Evolutionary conservation across 1,140 invertebrate species (phyloP), one percentile per base, ranked within the genome.

Genomic region (Drosophila kurseongensis): DNA sequence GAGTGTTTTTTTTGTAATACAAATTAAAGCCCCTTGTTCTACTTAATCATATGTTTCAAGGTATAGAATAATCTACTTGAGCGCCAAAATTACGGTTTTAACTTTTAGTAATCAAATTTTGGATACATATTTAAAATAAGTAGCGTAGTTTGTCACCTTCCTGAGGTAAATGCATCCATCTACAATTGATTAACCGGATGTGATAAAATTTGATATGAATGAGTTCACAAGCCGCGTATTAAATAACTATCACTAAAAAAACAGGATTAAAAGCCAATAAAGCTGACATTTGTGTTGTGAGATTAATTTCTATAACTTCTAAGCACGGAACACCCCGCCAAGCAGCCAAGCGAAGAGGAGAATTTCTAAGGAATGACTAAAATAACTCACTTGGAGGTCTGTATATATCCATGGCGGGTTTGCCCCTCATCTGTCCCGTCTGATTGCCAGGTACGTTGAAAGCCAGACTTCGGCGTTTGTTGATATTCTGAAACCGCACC

Each of bases 391-490:
- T 97, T 91, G 97, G 97, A 18, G 97, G 97, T 88, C 96, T 94
- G 92, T 97, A 97, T 80, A 97, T 96, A 93, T 97, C 96, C 92
- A 97, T 94, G 23, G 96, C 96, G 6, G 96, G 97, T 93, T 97
- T 97, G 51, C 94, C 94, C 86, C 94, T 75, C 56, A 92, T 84
- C 67, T 92, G 91, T 65, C 85, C 91, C 29, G 80, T 77, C 27
- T 71, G 57, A 69, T 81, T 91, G 29, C 77, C 82, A 10, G 90
- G 89, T 51, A 92, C 81, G 75, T 92, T 91, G 42, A 92, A 92
- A 9, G 90, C 92, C 59, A 92, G 67, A 76, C 92, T 92, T 48
- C 92, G 90, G 12, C 92, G 75, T 80, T 92, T 92, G 74, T 92
- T 92, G 40, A 91, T 74, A 61, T 91, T 91, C 85, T 91, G 29